A percentile compares a stretch with the other conserved stretches of the same genome.
Evolutionary conservation across 2,888 invertebrate genomes (phyloP).

Genomic region (Dynastes maya): DNA sequence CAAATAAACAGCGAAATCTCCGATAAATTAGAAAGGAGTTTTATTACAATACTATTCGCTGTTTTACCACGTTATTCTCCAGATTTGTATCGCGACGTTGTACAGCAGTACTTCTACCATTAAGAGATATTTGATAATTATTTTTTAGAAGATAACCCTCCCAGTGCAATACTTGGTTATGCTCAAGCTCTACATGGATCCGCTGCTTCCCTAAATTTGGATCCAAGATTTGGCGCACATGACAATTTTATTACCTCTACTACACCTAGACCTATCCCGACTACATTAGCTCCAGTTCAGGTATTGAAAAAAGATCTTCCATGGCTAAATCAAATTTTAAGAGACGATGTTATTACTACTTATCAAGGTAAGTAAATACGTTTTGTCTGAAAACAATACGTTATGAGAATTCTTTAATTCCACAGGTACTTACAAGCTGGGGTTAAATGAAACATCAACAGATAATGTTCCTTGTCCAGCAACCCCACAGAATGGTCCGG

Average conservation of each 20-base stretch:
- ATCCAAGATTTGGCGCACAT: neutral
- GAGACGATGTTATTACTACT: slow-evolving; percentile 42
- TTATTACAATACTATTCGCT: too few species aligned
- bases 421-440: slow-evolving; percentile 54
- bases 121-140: neutral
- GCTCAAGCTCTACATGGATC: neutral
- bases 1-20: too few species aligned
- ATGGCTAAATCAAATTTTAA: slow-evolving; percentile 45
- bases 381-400: neutral
- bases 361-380: slow-evolving; percentile 35
- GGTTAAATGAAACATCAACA: slow-evolving; percentile 55
- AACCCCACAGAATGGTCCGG: slow-evolving; percentile 52
- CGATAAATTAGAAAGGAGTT: too few species aligned
- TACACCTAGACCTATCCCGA: neutral
- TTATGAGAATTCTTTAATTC: neutral
- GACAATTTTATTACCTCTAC: neutral
- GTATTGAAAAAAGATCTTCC: slow-evolving; percentile 44
- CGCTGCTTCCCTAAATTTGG: neutral
- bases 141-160: neutral
- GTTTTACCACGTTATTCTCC: too few species aligned
- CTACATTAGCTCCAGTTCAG: slow-evolving; percentile 34
- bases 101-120: too few species aligned
- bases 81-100: too few species aligned
- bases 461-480: slow-evolving; percentile 53
- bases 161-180: neutral